Conservation (phyloP, 2,888 invertebrate genomes). For the Caenorhabditis panamensis region DNA sequence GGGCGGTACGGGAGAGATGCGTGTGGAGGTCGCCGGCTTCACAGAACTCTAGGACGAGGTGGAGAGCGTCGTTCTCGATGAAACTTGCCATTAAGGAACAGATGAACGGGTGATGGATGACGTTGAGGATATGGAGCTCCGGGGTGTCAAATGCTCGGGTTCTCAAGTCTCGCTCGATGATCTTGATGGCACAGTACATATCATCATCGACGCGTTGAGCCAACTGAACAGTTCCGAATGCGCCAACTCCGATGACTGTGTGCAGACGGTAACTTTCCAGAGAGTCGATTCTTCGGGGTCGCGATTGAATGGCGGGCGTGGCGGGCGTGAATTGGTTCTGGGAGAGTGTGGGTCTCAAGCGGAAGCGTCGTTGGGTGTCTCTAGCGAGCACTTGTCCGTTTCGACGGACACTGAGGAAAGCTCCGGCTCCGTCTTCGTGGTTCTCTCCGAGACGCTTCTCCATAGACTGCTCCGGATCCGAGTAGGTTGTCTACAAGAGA, state of each 20-base stretch:
- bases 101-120: conserved; percentile 45
- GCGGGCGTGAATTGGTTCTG: conserved; percentile 31
- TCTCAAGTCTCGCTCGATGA: conserved; percentile 30
- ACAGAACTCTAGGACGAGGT: conserved; percentile 58
- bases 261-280: conserved; percentile 35
- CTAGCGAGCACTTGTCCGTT: conserved; percentile 30
- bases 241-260: conserved; percentile 45
- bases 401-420: conserved; percentile 35
- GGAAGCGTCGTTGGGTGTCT: conserved; percentile 15
- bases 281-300: conserved; percentile 26
- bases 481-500: conserved; percentile 41
- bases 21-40: conserved; percentile 59
- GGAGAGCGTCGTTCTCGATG: conserved; percentile 22
- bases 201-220: conserved; percentile 19
- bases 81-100: conserved; percentile 33
- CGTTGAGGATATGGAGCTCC: conserved; percentile 40
- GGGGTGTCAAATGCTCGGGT: conserved; percentile 31
- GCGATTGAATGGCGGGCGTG: not conserved
- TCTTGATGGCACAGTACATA: conserved; percentile 42
- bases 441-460: conserved; percentile 28
- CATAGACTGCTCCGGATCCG: conserved; percentile 53
- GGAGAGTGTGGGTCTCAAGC: conserved; percentile 9
- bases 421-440: conserved; percentile 13
- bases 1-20: conserved; percentile 32
- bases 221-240: conserved; percentile 52